These are phyloP conservation scores for Callosobruchus maculatus DNA, from an alignment of 2,888 invertebrate genomes.

Conservation along the genomic window DNA sequence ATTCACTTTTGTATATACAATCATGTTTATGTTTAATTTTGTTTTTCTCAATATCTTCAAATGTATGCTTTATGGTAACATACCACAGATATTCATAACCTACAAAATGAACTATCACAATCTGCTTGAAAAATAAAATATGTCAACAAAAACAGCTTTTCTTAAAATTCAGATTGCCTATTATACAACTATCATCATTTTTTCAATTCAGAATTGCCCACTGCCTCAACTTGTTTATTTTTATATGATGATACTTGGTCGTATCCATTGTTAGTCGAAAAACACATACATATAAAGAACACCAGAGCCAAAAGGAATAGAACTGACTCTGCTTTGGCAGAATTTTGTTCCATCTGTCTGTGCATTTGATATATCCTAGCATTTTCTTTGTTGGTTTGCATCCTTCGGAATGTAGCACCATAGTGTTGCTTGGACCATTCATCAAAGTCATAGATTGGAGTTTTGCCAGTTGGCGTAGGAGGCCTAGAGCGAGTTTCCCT, in stretches of 20 bases:
- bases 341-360: slow-evolving; percentile 6
- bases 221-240: background rate
- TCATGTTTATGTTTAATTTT: background rate
- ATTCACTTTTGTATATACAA: background rate
- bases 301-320: slow-evolving; percentile 11
- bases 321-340: slow-evolving; percentile 15
- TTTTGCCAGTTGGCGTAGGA: slow-evolving; percentile 57
- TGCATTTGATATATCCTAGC: slow-evolving; percentile 10
- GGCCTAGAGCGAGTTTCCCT: slow-evolving; percentile 53
- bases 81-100: background rate
- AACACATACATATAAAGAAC: slow-evolving; percentile 11
- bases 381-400: slow-evolving; percentile 22
- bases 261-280: slow-evolving; percentile 5
- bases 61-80: background rate
- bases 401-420: slow-evolving; percentile 48
- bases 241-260: slow-evolving; percentile 6
- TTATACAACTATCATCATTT: background rate
- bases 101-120: background rate
- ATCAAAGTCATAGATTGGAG: slow-evolving; percentile 78
- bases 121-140: too few species aligned
- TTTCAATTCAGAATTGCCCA: background rate
- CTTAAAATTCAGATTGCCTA: background rate
- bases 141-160: background rate
- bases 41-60: background rate
- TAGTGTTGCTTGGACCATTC: slow-evolving; percentile 63